Percentiles rank a stretch among this genome's conserved stretches.
phyloP scores from a whole-genome alignment of 1,140 invertebrate species.

The Venturia canescens region DNA sequence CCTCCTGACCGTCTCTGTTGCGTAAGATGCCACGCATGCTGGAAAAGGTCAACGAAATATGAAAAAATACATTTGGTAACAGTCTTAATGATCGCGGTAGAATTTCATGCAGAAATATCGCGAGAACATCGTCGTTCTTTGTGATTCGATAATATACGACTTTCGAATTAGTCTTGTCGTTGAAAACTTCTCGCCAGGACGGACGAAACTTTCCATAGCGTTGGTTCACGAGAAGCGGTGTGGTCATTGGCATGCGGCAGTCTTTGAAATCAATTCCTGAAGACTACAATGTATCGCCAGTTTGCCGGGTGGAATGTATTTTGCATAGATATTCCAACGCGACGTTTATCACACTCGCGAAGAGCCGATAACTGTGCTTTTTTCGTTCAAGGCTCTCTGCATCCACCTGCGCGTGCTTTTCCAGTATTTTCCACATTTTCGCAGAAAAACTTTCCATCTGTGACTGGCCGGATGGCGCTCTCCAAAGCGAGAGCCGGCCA shows the following conservation, averaged over 20 bases:
- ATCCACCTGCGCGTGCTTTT: conserved; percentile 1
- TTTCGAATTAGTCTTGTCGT: background rate
- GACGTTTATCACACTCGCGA: background rate
- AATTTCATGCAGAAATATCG: background rate
- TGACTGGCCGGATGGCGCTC: background rate
- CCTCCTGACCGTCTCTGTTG: conserved; percentile 92
- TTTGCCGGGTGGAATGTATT: background rate
- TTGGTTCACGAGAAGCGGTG: background rate
- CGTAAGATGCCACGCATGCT: conserved; percentile 92
- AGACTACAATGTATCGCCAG: background rate
- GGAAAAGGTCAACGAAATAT: conserved; percentile 63
- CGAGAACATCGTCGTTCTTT: background rate
- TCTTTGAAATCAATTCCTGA: no score
- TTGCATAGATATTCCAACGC: background rate
- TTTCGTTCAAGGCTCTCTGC: background rate
- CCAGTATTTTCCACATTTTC: background rate
- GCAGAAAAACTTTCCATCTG: conserved; percentile 1
- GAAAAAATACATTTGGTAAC: background rate
- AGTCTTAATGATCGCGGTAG: background rate
- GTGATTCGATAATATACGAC: background rate
- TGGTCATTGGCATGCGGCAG: background rate
- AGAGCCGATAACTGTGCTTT: background rate
- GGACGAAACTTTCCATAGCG: background rate
- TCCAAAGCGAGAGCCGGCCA: background rate
- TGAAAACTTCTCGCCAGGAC: background rate